Evolutionary conservation across 2,888 invertebrate genomes (phyloP).

Genomic region (Tetropium fuscum): DNA sequence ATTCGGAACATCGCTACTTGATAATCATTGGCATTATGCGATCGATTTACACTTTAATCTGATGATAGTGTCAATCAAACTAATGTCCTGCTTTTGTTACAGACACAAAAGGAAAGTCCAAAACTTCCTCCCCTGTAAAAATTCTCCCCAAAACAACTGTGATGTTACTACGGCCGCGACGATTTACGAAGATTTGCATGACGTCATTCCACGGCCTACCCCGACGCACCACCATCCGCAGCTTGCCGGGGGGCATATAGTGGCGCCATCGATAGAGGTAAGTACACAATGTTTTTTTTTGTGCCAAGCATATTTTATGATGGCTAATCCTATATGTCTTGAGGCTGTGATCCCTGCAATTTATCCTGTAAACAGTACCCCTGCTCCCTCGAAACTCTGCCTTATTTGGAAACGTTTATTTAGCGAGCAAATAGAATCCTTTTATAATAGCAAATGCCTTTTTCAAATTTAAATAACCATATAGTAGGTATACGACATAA

Average conservation of each 20-base stretch:
- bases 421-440: too few species aligned
- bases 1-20: conserved; percentile 10
- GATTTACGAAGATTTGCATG: conserved; percentile 84
- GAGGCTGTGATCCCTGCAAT: too few species aligned
- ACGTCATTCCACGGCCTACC: conserved; percentile 70
- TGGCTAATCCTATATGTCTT: too few species aligned
- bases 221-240: conserved; percentile 62
- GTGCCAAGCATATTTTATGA: too few species aligned
- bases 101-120: conserved; percentile 91
- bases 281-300: too few species aligned
- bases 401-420: too few species aligned
- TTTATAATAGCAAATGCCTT: too few species aligned
- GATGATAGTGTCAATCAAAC: conserved; percentile 19
- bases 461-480: too few species aligned
- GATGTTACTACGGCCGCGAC: conserved; percentile 71
- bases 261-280: conserved; percentile 68
- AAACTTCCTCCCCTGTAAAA: conserved; percentile 86
- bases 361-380: too few species aligned
- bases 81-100: conserved; percentile 62
- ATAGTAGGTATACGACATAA: too few species aligned
- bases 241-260: conserved; percentile 61
- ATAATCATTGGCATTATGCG: conserved; percentile 9
- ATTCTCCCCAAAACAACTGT: conserved; percentile 72
- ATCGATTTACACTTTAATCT: conserved; percentile 2
- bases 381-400: too few species aligned